phyloP scores from a whole-genome alignment of 2,888 invertebrate species.

The Apamea sordens region DNA sequence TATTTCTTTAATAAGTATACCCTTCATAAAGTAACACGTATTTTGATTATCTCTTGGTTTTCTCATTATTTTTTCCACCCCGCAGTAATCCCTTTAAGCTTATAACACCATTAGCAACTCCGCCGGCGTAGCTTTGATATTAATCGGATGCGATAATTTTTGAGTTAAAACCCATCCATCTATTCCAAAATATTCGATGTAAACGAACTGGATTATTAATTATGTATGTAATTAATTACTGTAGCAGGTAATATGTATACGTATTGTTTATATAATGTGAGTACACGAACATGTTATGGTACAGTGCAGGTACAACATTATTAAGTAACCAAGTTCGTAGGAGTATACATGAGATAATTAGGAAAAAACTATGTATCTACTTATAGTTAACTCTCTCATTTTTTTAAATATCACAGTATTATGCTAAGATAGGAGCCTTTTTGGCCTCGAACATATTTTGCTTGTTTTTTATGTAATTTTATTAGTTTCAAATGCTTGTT shows the following conservation, averaged over 20 bases:
- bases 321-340: conserved; percentile 13
- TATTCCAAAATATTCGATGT: conserved; percentile 17
- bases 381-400: background rate
- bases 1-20: background rate
- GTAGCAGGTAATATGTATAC: conserved; percentile 19
- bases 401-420: background rate
- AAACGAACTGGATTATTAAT: conserved; percentile 33
- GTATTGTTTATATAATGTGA: conserved; percentile 45
- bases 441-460: background rate
- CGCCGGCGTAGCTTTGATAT: conserved; percentile 2
- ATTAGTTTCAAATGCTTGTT: background rate
- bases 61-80: conserved; percentile 34
- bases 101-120: conserved; percentile 22
- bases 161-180: conserved; percentile 4
- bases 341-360: conserved; percentile 8
- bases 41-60: conserved; percentile 28
- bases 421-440: background rate
- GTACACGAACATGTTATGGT: conserved; percentile 43
- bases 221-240: conserved; percentile 43
- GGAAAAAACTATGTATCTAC: background rate
- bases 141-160: conserved; percentile 23
- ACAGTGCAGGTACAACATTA: conserved; percentile 28
- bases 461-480: background rate
- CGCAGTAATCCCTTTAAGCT: conserved; percentile 21
- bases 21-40: conserved; percentile 16